A percentile compares a stretch with the other conserved stretches of the same genome.
Conservation (phyloP, 2,888 invertebrate species). For the Amblyjoppa proteus region DNA sequence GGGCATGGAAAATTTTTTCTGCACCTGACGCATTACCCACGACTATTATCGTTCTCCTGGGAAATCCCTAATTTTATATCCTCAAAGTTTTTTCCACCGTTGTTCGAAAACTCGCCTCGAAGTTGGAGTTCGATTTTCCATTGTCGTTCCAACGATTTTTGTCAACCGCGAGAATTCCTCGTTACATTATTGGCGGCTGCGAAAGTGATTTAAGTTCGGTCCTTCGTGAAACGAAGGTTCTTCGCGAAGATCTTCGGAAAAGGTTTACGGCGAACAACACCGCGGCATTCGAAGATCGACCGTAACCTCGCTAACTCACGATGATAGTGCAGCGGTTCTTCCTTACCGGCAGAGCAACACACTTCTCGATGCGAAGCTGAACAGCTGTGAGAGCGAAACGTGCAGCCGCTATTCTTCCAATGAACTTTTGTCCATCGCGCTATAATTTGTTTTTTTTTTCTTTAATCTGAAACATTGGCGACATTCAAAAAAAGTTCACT, state of each 20-base stretch:
- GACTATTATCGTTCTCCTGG: background rate
- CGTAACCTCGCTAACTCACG: slow-evolving; percentile 51
- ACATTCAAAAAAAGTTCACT: no score
- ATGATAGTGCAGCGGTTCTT: no score
- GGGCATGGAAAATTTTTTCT: slow-evolving; percentile 19
- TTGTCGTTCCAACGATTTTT: slow-evolving; percentile 37
- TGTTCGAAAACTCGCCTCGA: slow-evolving; percentile 28
- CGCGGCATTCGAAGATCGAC: background rate
- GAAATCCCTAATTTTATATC: background rate
- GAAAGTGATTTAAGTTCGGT: background rate
- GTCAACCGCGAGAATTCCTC: background rate
- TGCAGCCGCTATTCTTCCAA: no score
- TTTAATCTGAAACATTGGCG: no score
- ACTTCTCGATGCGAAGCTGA: no score
- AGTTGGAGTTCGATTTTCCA: slow-evolving; percentile 34
- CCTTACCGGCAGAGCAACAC: no score
- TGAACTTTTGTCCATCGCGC: no score
- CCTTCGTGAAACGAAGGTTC: background rate
- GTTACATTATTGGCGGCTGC: background rate
- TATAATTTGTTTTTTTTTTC: no score
- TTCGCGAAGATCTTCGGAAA: background rate
- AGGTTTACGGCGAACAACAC: background rate
- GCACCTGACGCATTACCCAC: slow-evolving; percentile 3
- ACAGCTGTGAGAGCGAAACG: no score
- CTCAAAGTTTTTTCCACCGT: background rate